Percentiles rank a stretch among this genome's conserved stretches.
These are phyloP conservation scores for Lordiphosa clarofinis DNA, from an alignment of 1,140 invertebrate species.

Conservation along the genomic window DNA sequence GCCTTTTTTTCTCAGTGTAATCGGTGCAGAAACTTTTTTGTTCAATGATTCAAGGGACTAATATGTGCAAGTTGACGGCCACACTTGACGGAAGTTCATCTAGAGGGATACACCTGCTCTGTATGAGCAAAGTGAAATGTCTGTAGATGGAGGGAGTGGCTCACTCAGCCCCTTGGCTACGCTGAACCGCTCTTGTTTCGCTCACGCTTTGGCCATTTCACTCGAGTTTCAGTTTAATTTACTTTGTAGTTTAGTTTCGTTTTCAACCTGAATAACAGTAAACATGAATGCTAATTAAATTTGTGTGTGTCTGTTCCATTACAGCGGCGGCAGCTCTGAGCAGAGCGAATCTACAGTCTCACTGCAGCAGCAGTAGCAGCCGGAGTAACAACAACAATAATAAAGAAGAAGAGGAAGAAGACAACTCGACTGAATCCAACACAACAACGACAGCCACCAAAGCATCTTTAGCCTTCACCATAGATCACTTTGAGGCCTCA, in stretches of 20 bases:
- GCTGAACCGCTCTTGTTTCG: neutral
- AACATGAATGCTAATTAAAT: conserved; percentile 72
- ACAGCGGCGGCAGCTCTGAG: conserved; percentile 51
- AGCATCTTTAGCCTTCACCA: conserved; percentile 83
- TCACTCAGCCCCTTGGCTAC: conserved; percentile 1
- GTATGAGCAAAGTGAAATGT: too few relatives aligned
- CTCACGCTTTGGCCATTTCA: conserved; percentile 43
- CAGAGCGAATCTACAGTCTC: conserved; percentile 49
- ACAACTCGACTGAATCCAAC: conserved; percentile 53
- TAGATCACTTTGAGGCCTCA: conserved; percentile 85
- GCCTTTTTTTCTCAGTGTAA: too few relatives aligned
- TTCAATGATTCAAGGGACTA: too few relatives aligned
- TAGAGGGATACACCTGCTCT: too few relatives aligned
- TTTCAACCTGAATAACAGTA: conserved; percentile 64
- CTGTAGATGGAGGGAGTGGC: too few relatives aligned
- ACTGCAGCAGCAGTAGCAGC: conserved; percentile 25
- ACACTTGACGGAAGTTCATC: too few relatives aligned
- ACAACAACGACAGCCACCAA: conserved; percentile 50
- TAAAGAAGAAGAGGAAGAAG: conserved; percentile 46
- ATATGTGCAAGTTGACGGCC: too few relatives aligned
- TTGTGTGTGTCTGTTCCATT: conserved; percentile 44
- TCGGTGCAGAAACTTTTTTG: too few relatives aligned
- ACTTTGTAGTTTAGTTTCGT: conserved; percentile 36
- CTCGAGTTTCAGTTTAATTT: conserved; percentile 44
- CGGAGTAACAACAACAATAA: conserved; percentile 12